These are phyloP conservation scores for Leptobrachium ailaonicum DNA, from an alignment of 2,113 vertebrate species.

Conservation along the genomic window DNA sequence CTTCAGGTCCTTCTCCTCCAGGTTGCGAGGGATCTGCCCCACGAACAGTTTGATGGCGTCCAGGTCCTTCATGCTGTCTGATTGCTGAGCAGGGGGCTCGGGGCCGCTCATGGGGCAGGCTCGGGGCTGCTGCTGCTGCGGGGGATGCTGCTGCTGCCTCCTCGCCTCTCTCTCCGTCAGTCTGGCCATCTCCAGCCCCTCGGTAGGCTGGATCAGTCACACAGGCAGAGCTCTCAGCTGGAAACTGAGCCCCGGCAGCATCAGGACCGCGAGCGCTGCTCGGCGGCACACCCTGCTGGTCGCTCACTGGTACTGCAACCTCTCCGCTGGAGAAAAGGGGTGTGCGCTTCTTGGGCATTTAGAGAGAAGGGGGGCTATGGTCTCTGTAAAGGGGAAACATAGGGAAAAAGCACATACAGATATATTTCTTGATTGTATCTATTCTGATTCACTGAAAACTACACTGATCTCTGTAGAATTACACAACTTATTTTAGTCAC, in stretches of 20 bases:
- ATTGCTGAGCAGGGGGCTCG: constrained; percentile 82
- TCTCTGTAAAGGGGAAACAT: too few relatives aligned
- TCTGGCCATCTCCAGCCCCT: constrained; percentile 90
- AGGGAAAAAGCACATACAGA: too few relatives aligned
- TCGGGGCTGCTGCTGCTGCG: constrained; percentile 77
- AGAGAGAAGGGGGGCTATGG: too few relatives aligned
- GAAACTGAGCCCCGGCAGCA: constrained; percentile 64
- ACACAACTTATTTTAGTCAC: too few relatives aligned
- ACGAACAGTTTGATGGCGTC: constrained; percentile 98
- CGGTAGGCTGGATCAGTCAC: constrained; percentile 78
- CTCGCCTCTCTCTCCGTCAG: constrained; percentile 89
- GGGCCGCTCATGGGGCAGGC: constrained; percentile 93
- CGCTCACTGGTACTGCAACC: constrained; percentile 24
- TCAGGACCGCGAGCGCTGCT: constrained; percentile 62
- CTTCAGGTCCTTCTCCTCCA: constrained; percentile 95
- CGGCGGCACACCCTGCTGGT: constrained; percentile 57
- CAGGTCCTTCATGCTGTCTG: constrained; percentile 94
- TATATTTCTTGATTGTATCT: too few relatives aligned
- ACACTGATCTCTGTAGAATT: too few relatives aligned
- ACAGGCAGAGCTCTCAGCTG: constrained; percentile 75
- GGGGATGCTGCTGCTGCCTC: constrained; percentile 80
- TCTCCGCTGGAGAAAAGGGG: not conserved
- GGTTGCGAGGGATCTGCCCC: constrained; percentile 96
- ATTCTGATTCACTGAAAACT: too few relatives aligned
- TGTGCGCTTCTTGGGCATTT: not conserved